Conservation (phyloP, 2,113 vertebrate species). For the Sphaerodactylus townsendi region DNA sequence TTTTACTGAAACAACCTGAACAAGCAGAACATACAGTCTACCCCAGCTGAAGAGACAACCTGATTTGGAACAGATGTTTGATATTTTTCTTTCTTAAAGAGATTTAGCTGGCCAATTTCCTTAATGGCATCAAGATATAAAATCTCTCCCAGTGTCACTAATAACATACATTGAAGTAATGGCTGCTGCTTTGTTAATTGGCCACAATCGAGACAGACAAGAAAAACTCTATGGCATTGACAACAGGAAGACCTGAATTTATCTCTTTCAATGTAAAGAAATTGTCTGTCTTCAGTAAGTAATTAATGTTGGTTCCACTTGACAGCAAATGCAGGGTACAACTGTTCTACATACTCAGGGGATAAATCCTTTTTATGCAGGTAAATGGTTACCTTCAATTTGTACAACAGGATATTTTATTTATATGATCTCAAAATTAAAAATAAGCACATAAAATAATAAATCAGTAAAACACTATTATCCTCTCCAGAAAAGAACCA, state of each 20-base stretch:
- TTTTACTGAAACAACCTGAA: neutral
- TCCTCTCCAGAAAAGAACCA: too few relatives aligned
- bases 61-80: neutral
- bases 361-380: constrained; percentile 7
- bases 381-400: neutral
- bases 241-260: constrained; percentile 36
- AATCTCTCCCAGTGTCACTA: constrained; percentile 45
- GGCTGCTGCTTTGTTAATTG: constrained; percentile 42
- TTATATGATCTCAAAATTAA: neutral
- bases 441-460: too few relatives aligned
- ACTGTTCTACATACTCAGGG: neutral
- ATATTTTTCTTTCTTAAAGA: fast-evolving
- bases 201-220: constrained; percentile 38
- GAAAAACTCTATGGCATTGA: neutral
- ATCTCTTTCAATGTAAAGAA: constrained; percentile 25
- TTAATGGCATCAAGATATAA: constrained; percentile 29
- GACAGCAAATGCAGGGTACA: neutral
- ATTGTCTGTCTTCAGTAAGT: neutral
- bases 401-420: neutral
- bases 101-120: constrained; percentile 12
- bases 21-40: neutral
- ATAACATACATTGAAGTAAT: constrained; percentile 17
- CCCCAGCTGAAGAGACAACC: neutral
- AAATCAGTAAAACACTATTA: too few relatives aligned
- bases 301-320: constrained; percentile 5